Conservation (phyloP, 2,888 invertebrate genomes). For the Frankliniella intonsa region DNA sequence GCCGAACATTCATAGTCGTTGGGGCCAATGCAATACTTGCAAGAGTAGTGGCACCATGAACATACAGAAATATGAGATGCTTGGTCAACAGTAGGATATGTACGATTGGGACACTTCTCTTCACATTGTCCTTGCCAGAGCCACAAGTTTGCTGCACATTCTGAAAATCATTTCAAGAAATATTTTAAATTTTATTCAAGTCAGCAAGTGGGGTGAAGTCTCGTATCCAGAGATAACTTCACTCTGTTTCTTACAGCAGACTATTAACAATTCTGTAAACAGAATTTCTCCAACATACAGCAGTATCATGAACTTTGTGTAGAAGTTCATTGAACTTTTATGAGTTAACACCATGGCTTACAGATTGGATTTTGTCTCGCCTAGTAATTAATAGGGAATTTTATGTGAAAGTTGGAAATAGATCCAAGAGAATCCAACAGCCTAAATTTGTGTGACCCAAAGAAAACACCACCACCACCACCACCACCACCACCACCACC, state of each 20-base stretch:
- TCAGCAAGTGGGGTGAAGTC: too few relatives aligned
- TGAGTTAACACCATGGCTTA: too few relatives aligned
- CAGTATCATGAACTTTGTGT: too few relatives aligned
- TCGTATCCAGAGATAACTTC: too few relatives aligned
- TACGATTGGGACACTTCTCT: background rate
- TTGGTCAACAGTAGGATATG: background rate
- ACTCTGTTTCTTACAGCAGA: too few relatives aligned
- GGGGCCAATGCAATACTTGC: slow-evolving; percentile 63
- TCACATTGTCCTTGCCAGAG: slow-evolving; percentile 33
- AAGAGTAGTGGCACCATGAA: slow-evolving; percentile 69
- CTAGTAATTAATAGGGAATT: background rate
- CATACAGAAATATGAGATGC: slow-evolving; percentile 45
- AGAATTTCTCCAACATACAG: too few relatives aligned
- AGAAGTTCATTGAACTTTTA: too few relatives aligned
- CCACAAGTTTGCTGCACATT: slow-evolving; percentile 27
- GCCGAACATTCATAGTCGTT: slow-evolving; percentile 63
- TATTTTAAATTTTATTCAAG: background rate
- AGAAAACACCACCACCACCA: background rate
- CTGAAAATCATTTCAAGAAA: slow-evolving; percentile 6
- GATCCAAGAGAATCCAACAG: background rate
- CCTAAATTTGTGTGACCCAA: too few relatives aligned
- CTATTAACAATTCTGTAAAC: too few relatives aligned
- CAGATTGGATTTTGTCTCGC: too few relatives aligned
- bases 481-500: background rate
- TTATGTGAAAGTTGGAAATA: background rate